Evolutionary conservation across 2,888 invertebrate species (phyloP).

Genomic region (Suillia variegata): DNA sequence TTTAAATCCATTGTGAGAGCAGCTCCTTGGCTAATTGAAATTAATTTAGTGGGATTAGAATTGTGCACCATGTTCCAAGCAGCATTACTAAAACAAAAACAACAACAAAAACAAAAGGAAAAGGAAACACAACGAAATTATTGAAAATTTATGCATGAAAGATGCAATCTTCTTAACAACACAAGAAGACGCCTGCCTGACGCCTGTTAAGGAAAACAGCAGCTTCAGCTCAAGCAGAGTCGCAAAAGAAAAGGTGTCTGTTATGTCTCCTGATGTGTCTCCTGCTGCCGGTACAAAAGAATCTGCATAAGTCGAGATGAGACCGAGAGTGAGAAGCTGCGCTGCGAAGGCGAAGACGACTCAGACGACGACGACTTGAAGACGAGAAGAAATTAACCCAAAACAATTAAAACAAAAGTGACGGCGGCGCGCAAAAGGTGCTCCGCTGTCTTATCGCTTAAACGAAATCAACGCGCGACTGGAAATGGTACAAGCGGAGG

Average conservation of each 20-base stretch:
- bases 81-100: neutral
- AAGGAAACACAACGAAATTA: no score
- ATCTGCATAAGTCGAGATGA: neutral
- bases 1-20: no score
- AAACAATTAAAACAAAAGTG: conserved; percentile 36
- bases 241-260: conserved; percentile 43
- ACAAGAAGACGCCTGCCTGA: conserved; percentile 17
- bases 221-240: conserved; percentile 19
- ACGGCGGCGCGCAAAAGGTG: neutral
- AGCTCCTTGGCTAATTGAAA: no score
- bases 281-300: neutral
- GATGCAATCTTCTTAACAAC: conserved; percentile 28
- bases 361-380: neutral
- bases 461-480: conserved; percentile 24
- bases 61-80: no score
- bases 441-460: conserved; percentile 23
- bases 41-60: no score
- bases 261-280: conserved; percentile 39
- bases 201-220: conserved; percentile 34
- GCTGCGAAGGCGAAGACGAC: conserved; percentile 11
- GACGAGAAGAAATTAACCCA: conserved; percentile 18
- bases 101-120: no score
- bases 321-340: conserved; percentile 1
- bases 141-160: conserved; percentile 35
- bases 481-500: conserved; percentile 16